phyloP scores from a whole-genome alignment of 2,888 invertebrate species.

The Pantelozetes paolii region DNA sequence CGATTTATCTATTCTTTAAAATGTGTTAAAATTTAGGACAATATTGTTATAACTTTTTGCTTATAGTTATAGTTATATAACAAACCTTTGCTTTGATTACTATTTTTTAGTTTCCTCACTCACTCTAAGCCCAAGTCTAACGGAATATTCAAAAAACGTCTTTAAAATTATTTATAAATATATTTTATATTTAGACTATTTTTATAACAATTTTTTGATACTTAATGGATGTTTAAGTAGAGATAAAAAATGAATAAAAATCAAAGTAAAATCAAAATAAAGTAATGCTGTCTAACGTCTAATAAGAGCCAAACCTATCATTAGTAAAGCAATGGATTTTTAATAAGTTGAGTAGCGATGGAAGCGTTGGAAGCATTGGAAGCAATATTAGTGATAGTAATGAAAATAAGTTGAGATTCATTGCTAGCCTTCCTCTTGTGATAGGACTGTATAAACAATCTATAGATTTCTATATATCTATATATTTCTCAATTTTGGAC shows the following conservation, averaged over 20 bases:
- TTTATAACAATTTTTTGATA: slow-evolving; percentile 16
- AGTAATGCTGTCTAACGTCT: slow-evolving; percentile 33
- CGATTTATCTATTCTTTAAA: not conserved
- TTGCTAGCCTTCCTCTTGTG: slow-evolving; percentile 17
- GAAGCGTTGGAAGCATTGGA: slow-evolving; percentile 1
- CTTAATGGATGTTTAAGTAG: not conserved
- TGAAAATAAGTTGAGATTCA: slow-evolving; percentile 28
- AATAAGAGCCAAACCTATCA: slow-evolving; percentile 21
- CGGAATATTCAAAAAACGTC: too few relatives aligned
- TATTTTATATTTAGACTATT: not conserved
- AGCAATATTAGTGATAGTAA: slow-evolving; percentile 23
- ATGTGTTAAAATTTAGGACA: not conserved
- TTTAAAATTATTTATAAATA: not conserved
- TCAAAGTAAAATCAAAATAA: too few relatives aligned
- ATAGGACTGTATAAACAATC: slow-evolving; percentile 9
- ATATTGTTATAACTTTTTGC: not conserved
- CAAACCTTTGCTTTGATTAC: not conserved
- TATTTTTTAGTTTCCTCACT: not conserved
- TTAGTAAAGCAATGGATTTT: slow-evolving; percentile 30
- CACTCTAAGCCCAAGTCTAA: not conserved
- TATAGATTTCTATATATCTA: slow-evolving; percentile 3
- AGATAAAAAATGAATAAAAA: not conserved
- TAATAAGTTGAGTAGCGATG: slow-evolving; percentile 24
- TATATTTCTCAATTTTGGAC: slow-evolving; percentile 27
- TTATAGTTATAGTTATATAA: too few relatives aligned